Evolutionary conservation across 2,888 invertebrate genomes (phyloP), one percentile per base, ranked within the genome.

Genomic region (Xylota sylvarum): DNA sequence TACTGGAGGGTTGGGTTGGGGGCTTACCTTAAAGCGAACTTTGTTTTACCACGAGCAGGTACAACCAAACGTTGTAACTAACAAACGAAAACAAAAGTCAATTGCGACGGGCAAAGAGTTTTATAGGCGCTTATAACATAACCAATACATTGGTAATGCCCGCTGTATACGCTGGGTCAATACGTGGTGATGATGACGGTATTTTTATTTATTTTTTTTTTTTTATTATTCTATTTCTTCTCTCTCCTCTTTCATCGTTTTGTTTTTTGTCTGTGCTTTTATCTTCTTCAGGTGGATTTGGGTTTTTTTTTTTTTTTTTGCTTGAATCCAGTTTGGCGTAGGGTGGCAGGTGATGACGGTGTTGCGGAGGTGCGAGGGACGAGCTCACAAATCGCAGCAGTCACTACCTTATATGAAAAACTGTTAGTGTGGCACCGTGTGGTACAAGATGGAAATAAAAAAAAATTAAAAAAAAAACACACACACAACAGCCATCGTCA

Each of bases 51-150:
- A 86, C 86, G 86, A 82, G 82, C 86, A 69, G 73, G 77, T 86
- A 82, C 87, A 88, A 89, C 89, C 91, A 91, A 91, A 92, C 92
- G 90, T 90, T 90, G 90, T 90, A 91, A 92, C 90, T 91, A 90
- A 90, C 91, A 89, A 93, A 92, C 91, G 93, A 93, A 93, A 92
- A 92, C 92, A 93, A 92, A 92, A 92, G 92, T 92, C 91, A 91
- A 91, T 90, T 91, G 91, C 89, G 90, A 90, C 90, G 89, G 89
- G 89, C 93, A 93, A 93, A 94, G 93, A 93, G 92, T 93, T 93
- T 94, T 94, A 94, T 94, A 94, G 93, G 88, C 89, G 89, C 89
- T 89, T 89, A 89, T 89, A 90, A 88, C 89, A 92, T 65, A 85
- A 89, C 89, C 84, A 88, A 89, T 77, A 88, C 88, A 78, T 69